Evolutionary conservation across 2,888 invertebrate genomes (phyloP).

Genomic region (Orchesella flavescens): DNA sequence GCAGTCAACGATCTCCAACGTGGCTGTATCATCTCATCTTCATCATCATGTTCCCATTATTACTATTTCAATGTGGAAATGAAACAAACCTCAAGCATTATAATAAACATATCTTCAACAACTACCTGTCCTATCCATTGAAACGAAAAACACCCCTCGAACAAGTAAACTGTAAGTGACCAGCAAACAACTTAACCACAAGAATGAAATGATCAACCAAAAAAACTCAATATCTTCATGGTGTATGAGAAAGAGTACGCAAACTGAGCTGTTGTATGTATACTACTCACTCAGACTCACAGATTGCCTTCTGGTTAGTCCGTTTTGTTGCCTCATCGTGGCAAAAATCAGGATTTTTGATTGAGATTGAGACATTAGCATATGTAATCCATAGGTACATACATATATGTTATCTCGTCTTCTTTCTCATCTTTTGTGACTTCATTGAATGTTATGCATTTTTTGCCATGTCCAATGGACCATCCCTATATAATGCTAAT

Average conservation of each 20-base stretch:
- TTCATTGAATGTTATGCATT: conserved; percentile 1
- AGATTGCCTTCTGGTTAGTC: conserved; percentile 25
- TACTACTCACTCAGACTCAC: too few species aligned
- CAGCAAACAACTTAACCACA: conserved; percentile 52
- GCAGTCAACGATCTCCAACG: conserved; percentile 55
- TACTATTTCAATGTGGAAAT: conserved; percentile 46
- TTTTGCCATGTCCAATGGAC: conserved; percentile 37
- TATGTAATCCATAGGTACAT: conserved; percentile 53
- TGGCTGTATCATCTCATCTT: conserved; percentile 45
- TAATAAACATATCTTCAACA: conserved; percentile 63
- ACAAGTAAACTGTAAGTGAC: neutral
- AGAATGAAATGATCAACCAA: conserved; percentile 31
- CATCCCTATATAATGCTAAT: conserved; percentile 53
- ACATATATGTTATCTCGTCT: conserved; percentile 39
- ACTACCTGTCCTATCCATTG: conserved; percentile 41
- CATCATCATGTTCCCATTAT: conserved; percentile 61
- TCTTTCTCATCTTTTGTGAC: conserved; percentile 31
- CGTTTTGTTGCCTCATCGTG: conserved; percentile 38
- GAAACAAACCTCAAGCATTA: conserved; percentile 61
- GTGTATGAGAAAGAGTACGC: too few species aligned
- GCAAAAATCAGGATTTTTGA: conserved; percentile 64
- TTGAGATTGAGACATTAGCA: conserved; percentile 67
- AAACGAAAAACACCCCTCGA: conserved; percentile 34
- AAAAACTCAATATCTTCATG: too few species aligned
- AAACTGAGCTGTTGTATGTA: too few species aligned